These are phyloP conservation scores for Numenius phaeopus DNA, from an alignment of 2,797 vertebrate species.

Conservation along the genomic window DNA sequence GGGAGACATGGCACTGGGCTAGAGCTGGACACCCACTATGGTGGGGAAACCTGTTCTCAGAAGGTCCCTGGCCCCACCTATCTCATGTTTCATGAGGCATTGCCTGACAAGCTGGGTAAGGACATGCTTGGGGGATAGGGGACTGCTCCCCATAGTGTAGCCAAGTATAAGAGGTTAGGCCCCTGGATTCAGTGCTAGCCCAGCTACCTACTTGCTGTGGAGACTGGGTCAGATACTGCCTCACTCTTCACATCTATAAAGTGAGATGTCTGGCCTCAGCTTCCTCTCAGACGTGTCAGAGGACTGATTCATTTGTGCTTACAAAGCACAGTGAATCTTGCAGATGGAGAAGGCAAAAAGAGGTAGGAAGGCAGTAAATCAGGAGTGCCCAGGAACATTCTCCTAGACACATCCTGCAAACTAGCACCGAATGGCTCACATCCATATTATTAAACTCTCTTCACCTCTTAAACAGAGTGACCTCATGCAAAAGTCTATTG, in stretches of 20 bases:
- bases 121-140: neutral
- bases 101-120: neutral
- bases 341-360: conserved; percentile 10
- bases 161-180: neutral
- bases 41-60: neutral
- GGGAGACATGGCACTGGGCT: neutral
- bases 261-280: neutral
- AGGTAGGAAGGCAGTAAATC: conserved; percentile 30
- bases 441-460: neutral
- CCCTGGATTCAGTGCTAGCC: neutral
- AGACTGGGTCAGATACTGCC: neutral
- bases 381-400: neutral
- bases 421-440: neutral
- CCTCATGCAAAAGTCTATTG: neutral
- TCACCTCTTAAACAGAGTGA: conserved; percentile 11
- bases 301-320: conserved; percentile 44
- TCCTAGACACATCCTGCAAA: neutral
- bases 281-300: neutral
- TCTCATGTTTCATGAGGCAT: neutral
- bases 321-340: conserved; percentile 37
- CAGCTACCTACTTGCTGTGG: neutral
- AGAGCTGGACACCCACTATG: accelerated
- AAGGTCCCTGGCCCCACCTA: neutral
- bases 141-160: neutral
- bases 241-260: neutral